Evolutionary conservation across 2,113 vertebrate genomes (phyloP).

Genomic region (Eira barbara): DNA sequence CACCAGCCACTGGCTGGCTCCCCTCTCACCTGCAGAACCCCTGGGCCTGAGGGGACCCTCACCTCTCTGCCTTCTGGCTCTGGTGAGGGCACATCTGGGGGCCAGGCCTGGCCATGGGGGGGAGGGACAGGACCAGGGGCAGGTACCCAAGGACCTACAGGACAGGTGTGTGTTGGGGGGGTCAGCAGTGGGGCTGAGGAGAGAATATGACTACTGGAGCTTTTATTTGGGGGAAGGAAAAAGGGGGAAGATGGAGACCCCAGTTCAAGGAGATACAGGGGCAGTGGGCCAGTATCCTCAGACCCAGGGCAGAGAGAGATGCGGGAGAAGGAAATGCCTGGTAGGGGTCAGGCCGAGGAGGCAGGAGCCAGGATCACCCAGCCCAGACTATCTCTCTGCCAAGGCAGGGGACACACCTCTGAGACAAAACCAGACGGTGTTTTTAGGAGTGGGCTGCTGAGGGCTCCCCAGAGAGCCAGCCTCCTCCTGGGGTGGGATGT

Average conservation of each 20-base stretch:
- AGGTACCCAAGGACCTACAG: not conserved
- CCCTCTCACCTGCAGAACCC: slow-evolving; percentile 77
- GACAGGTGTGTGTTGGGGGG: not conserved
- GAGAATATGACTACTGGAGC: not conserved
- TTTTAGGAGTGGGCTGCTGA: slow-evolving; percentile 48
- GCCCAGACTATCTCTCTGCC: not conserved
- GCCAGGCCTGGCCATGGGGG: not conserved
- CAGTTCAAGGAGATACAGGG: not conserved
- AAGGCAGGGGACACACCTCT: slow-evolving; percentile 28
- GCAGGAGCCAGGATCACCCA: not conserved
- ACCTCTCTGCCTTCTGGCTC: slow-evolving; percentile 8
- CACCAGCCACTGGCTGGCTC: slow-evolving; percentile 62
- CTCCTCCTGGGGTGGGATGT: slow-evolving; percentile 5
- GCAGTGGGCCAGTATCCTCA: not conserved
- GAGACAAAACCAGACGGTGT: slow-evolving; percentile 56
- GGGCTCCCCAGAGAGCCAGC: slow-evolving; percentile 62
- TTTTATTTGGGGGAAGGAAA: not conserved
- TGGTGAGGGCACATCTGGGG: not conserved
- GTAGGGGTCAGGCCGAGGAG: not conserved
- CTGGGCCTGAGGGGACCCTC: not conserved
- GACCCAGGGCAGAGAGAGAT: not conserved
- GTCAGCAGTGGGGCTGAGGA: not conserved
- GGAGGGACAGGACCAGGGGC: fast-evolving
- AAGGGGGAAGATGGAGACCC: not conserved
- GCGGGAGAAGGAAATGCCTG: not conserved